Percentiles rank a stretch among this genome's conserved stretches.
phyloP scores from a whole-genome alignment of 1,140 invertebrate genomes.

The Lasioglossum albipes region DNA sequence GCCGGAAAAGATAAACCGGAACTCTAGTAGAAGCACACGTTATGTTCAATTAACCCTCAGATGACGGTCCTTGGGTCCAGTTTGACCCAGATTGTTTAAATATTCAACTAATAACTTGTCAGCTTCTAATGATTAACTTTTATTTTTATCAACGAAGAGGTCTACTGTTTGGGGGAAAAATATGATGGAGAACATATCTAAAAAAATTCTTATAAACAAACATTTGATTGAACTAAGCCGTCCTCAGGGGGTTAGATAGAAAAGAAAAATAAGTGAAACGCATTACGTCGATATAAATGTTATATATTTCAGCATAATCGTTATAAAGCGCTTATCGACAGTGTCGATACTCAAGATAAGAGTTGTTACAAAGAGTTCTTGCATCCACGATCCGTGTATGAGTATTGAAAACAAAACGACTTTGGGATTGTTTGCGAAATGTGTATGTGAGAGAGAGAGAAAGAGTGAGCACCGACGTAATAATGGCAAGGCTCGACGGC shows the following conservation, averaged over 20 bases:
- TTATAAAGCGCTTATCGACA: slow-evolving; percentile 69
- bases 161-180: too few species aligned
- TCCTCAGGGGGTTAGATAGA: not conserved
- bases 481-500: slow-evolving; percentile 75
- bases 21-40: slow-evolving; percentile 1
- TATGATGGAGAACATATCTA: too few species aligned
- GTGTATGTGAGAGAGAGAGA: not conserved
- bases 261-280: slow-evolving; percentile 30
- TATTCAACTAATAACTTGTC: too few species aligned
- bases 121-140: too few species aligned
- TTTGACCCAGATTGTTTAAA: too few species aligned
- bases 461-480: slow-evolving; percentile 40
- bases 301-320: slow-evolving; percentile 73
- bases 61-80: too few species aligned
- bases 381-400: slow-evolving; percentile 60
- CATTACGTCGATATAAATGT: slow-evolving; percentile 68
- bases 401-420: slow-evolving; percentile 72
- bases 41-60: not conserved
- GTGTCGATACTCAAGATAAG: slow-evolving; percentile 53
- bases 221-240: too few species aligned
- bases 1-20: not conserved
- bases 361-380: slow-evolving; percentile 62
- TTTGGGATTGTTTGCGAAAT: slow-evolving; percentile 62
- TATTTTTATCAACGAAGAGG: too few species aligned
- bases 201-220: too few species aligned